Conservation (phyloP, 2,113 vertebrate genomes). For the Odontophorus gujanensis region DNA sequence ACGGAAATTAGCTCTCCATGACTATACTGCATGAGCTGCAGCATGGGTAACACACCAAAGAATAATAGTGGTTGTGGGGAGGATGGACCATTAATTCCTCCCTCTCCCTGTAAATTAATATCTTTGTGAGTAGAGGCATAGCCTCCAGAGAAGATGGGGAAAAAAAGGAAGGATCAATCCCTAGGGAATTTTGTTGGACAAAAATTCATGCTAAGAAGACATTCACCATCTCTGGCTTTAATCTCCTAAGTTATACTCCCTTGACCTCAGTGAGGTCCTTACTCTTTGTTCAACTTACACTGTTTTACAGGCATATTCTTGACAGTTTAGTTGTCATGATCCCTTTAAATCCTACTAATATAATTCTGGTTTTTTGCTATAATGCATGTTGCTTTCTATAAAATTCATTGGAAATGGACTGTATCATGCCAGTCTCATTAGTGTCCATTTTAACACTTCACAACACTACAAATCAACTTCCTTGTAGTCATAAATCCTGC, state of each 20-base stretch:
- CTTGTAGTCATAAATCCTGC: too few relatives aligned
- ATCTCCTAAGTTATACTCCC: background rate
- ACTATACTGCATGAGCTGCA: background rate
- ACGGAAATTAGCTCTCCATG: background rate
- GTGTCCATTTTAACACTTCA: too few relatives aligned
- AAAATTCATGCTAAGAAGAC: background rate
- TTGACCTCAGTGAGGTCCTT: background rate
- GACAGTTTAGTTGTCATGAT: too few relatives aligned
- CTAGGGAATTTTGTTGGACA: background rate
- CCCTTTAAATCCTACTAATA: too few relatives aligned
- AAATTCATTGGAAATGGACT: too few relatives aligned
- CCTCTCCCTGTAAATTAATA: background rate
- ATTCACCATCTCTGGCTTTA: background rate
- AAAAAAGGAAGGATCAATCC: background rate
- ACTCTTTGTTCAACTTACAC: fast-evolving
- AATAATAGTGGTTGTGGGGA: background rate
- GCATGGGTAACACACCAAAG: background rate
- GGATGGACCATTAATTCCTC: background rate
- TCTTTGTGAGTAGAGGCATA: background rate
- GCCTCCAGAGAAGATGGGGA: background rate
- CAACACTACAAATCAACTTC: too few relatives aligned
- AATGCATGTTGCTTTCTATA: too few relatives aligned
- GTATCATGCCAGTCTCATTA: too few relatives aligned
- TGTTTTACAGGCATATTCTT: background rate
- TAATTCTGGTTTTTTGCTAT: too few relatives aligned